Evolutionary conservation across 2,113 vertebrate genomes (phyloP).

Genomic region (Pteronura brasiliensis): DNA sequence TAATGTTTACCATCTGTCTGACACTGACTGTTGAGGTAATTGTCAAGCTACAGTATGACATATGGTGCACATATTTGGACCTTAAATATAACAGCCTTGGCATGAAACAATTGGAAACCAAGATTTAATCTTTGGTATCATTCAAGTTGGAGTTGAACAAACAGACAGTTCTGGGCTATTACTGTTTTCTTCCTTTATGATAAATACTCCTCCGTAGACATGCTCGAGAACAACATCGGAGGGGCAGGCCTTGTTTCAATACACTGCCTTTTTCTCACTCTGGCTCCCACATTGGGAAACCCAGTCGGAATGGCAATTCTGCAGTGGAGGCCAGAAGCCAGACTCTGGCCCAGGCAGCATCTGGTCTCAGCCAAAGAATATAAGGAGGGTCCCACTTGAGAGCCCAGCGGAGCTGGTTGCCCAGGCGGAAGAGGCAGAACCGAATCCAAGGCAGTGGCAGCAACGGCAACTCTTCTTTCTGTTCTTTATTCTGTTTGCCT

Average conservation of each 20-base stretch:
- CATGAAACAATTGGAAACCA: conserved; percentile 85
- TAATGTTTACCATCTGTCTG: conserved; percentile 90
- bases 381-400: background rate
- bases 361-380: background rate
- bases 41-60: conserved; percentile 86
- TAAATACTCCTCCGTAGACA: conserved; percentile 60
- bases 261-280: background rate
- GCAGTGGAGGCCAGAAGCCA: conserved; percentile 28
- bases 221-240: background rate
- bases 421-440: background rate
- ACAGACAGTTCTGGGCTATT: conserved; percentile 75
- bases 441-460: background rate
- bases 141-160: conserved; percentile 74
- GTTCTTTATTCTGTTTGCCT: background rate
- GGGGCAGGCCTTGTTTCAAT: conserved; percentile 11
- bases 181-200: conserved; percentile 75
- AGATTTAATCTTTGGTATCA: conserved; percentile 79
- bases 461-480: background rate
- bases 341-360: background rate
- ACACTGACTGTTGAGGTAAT: conserved; percentile 86
- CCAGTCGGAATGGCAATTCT: conserved; percentile 34
- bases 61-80: conserved; percentile 86
- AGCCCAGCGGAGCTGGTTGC: background rate
- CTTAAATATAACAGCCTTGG: conserved; percentile 85
- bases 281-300: conserved; percentile 26